Evolutionary conservation across 23 tunicate genomes (phyloP).

Genomic region (Halocynthia aurantium): DNA sequence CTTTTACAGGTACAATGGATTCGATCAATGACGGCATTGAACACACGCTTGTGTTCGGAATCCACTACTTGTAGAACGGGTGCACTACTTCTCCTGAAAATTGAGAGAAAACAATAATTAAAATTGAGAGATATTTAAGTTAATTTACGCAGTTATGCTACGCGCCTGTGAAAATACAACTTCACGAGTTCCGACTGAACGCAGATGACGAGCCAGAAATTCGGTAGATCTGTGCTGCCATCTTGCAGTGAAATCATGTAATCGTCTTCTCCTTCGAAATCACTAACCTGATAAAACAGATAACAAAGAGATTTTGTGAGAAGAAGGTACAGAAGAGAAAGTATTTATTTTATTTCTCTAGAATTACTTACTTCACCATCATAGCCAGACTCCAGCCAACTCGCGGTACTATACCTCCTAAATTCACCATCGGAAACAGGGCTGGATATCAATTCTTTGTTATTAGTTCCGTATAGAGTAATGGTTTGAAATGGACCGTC

Average conservation of each 20-base stretch:
- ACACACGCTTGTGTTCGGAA: slow-evolving; percentile 34
- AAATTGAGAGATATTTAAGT: background rate
- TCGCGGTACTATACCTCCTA: slow-evolving; percentile 51
- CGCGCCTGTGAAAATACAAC: slow-evolving; percentile 49
- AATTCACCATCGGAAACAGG: slow-evolving; percentile 34
- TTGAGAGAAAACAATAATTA: background rate
- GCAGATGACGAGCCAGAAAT: slow-evolving; percentile 64
- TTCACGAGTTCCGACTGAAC: slow-evolving; percentile 32
- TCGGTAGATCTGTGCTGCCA: slow-evolving; percentile 51
- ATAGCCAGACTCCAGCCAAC: slow-evolving; percentile 83
- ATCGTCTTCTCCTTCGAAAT: slow-evolving; percentile 47
- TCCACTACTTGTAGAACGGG: slow-evolving; percentile 20
- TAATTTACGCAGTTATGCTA: background rate
- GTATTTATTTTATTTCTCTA: background rate
- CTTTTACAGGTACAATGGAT: slow-evolving; percentile 39
- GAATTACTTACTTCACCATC: slow-evolving; percentile 45
- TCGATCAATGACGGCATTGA: slow-evolving; percentile 20
- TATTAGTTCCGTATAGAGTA: background rate
- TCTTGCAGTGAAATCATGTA: slow-evolving; percentile 35
- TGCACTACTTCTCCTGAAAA: slow-evolving; percentile 33
- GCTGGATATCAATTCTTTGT: slow-evolving; percentile 7
- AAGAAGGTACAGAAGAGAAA: slow-evolving; percentile 3
- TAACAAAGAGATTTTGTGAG: background rate
- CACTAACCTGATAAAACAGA: slow-evolving; percentile 29
- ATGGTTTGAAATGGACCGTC: background rate